Evolutionary conservation across 2,797 vertebrate genomes (phyloP), one percentile per base, ranked within the genome.

Genomic region (Dallia pectoralis): DNA sequence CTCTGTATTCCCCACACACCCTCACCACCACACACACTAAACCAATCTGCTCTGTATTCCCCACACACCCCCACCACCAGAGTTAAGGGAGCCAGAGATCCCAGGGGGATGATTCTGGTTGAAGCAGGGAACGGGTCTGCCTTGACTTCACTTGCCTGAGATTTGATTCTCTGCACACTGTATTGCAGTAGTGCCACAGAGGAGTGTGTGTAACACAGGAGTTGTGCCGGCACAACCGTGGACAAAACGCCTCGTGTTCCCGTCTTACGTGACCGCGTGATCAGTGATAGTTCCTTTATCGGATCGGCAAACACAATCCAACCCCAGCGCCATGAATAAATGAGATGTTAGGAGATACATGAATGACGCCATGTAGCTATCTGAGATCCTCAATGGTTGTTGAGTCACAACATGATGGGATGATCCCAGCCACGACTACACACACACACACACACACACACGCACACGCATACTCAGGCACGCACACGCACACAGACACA

Each of bases 341-440:
- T 92, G 85, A 92, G 88, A 83, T 72, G 73, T 89, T 84, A 75
- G 12, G 72, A 78, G 81, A 84, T 66, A 14, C 61, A 59, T 79
- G 81, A 88, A 92, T 93, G 89, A 94, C 90, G 78, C 87, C 93
- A 91, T 18, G 53, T 56, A 22, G 86, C 81, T 72, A 74, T 91
- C 91, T 72, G 74, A 91, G 92, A 92, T 84, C 91, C 90, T 92
- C 82, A 76, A 70, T 75, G 82, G 86, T 83, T 79, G 82, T 85
- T 80, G 81, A 84, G 84, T 85, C 75, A 72, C 85, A 87, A 81
- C 76, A 78, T 25, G 30, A 82, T n/a, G 6, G 33, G 61, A 64
- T 77, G 67, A 49, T 74, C 29, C 72, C 53, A 56, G 22, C 53
- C 53, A 25, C 3, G 53, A 11, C 53, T 12, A 72, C 7, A 74